These are phyloP conservation scores for Isotomurus palustris DNA, from an alignment of 2,888 invertebrate species.

Conservation along the genomic window DNA sequence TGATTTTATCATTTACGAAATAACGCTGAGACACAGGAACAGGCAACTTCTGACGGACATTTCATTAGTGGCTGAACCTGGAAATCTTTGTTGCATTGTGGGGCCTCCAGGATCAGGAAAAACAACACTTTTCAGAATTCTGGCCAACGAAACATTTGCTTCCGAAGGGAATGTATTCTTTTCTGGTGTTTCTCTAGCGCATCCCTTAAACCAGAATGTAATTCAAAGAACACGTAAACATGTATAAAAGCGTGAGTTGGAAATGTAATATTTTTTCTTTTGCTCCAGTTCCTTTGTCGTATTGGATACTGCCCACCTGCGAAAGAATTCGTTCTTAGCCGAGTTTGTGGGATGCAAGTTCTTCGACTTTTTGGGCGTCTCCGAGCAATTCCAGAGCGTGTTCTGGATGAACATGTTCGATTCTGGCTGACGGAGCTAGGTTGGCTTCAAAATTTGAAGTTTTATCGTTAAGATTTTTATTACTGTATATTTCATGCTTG, in stretches of 20 bases:
- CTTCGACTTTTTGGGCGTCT: conserved; percentile 22
- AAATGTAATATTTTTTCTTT: not conserved
- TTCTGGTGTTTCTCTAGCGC: too few relatives aligned
- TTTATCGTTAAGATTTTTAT: too few relatives aligned
- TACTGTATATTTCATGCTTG: not conserved
- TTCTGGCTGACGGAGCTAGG: conserved; percentile 11
- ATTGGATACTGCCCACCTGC: conserved; percentile 18
- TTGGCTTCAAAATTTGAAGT: not conserved
- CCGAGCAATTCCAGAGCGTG: conserved; percentile 13
- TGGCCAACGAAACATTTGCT: conserved; percentile 13
- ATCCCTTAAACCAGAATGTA: too few relatives aligned
- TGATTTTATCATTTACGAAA: conserved; percentile 14
- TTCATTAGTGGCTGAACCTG: conserved; percentile 17
- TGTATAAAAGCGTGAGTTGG: not conserved
- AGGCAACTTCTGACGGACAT: conserved; percentile 7
- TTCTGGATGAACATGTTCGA: conserved; percentile 3
- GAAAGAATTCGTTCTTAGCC: conserved; percentile 1
- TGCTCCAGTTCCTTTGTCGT: conserved; percentile 4
- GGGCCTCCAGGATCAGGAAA: conserved; percentile 19
- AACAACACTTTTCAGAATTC: conserved; percentile 17
- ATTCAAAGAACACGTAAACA: conserved; percentile 2
- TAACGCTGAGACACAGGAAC: not conserved
- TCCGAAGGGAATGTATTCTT: conserved; percentile 19
- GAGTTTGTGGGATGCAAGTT: conserved; percentile 16
- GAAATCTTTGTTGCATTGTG: conserved; percentile 16